phyloP scores from a whole-genome alignment of 2,113 vertebrate species.

The Halcyon malimbica region DNA sequence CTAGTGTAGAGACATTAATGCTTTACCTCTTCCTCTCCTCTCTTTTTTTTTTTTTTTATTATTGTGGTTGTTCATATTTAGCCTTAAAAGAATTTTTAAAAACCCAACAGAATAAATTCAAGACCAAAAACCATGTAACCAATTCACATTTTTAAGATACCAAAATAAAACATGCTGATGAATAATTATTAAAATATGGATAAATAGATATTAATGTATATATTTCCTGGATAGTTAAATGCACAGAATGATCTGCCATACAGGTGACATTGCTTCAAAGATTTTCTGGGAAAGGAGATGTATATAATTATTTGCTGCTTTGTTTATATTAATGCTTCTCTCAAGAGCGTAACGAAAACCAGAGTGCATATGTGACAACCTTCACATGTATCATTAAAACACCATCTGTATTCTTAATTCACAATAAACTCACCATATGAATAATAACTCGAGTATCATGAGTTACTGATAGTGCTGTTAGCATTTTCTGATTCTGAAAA shows the following conservation, averaged over 20 bases:
- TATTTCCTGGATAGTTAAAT: constrained; percentile 28
- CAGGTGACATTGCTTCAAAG: neutral
- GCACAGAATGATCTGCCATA: constrained; percentile 12
- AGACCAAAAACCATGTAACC: neutral
- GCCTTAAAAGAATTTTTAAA: neutral
- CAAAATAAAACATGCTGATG: neutral
- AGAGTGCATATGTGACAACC: neutral
- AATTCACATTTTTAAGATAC: constrained; percentile 22
- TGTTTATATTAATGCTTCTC: constrained; percentile 23
- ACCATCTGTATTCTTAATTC: neutral
- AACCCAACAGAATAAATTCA: neutral
- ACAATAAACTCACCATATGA: constrained; percentile 38
- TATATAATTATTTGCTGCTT: constrained; percentile 56
- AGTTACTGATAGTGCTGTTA: neutral
- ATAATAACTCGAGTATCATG: neutral
- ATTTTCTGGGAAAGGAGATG: constrained; percentile 56
- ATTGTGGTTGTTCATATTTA: neutral
- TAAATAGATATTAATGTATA: constrained; percentile 54
- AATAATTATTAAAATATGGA: constrained; percentile 19
- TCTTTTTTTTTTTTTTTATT: neutral
- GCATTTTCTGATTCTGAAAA: neutral
- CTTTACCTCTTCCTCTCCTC: constrained; percentile 23
- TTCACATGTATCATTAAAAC: neutral
- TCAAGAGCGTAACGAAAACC: neutral
- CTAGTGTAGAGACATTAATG: constrained; percentile 17